Base-by-base conservation (phyloP, 2,797 vertebrate species). In the Diplodus sargus region DNA sequence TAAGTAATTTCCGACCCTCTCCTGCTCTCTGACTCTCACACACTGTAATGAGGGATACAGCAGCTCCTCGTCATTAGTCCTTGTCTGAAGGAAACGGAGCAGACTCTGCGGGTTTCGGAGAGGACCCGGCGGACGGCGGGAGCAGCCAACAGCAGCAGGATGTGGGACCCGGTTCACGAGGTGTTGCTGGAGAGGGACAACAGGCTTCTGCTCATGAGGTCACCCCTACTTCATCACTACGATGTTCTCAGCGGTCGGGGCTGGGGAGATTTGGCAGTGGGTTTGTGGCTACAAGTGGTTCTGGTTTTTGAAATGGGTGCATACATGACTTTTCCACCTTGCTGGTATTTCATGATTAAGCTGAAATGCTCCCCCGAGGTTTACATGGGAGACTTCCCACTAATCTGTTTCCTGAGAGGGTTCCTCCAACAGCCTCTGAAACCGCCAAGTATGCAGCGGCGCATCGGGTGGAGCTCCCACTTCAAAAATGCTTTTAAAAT, bases 151-250 rank as follows among this genome's bases (percentile, higher is more conserved):
- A 69, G 54, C 82, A 74, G 76, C 88, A 89, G 87, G 83, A 93
- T 90, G 89, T 90, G 88, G 87, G 75, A 61, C 66, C 25, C 0
- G 42, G 63, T 85, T 94, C 90, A 93, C 70, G 89, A 95, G 89
- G 93, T 94, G 94, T 91, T 93, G 86, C 91, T 94, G 92, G 91
- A 94, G 56, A 3, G 82, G 76, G 91, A 91, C 88, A 87, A 87
- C 88, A 87, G 82, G 80, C 51, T 74, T 87, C 74, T 81, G 63
- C 67, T 85, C 77, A 85, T 91, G 87, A 93, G 83, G 81, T 93
- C 89, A 92, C 70, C 56, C 43, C 6, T 23, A 3, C 54, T 64
- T 48, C 74, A 76, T 60, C 76, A 52, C 54, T 14, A 3, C 78
- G 5, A 18, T 62, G 63, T 87, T 78, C 72, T 72, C 77, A 48